Conservation (phyloP, 2,888 invertebrate genomes). For the Eledona agricola region DNA sequence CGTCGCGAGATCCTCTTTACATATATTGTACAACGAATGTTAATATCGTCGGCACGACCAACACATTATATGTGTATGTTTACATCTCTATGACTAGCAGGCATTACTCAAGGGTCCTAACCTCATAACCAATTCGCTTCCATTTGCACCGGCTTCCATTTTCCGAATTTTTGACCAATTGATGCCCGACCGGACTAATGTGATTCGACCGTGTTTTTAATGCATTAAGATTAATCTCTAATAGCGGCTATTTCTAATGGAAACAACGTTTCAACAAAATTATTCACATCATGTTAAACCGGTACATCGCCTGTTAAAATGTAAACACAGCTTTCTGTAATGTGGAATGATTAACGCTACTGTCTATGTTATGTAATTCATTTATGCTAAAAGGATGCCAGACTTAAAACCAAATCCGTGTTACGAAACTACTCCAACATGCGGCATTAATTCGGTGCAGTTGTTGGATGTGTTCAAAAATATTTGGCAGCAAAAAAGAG, state of each 20-base stretch:
- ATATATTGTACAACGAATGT: slow-evolving; percentile 46
- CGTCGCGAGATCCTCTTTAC: slow-evolving; percentile 40
- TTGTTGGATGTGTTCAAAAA: too few species aligned
- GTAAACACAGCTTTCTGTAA: slow-evolving; percentile 16
- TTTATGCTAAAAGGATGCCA: slow-evolving; percentile 33
- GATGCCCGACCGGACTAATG: too few species aligned
- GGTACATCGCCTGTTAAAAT: slow-evolving; percentile 20
- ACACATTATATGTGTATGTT: slow-evolving; percentile 33
- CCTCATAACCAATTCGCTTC: slow-evolving; percentile 12
- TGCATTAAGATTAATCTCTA: slow-evolving; percentile 46
- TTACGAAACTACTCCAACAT: slow-evolving; percentile 26
- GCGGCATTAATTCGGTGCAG: too few species aligned
- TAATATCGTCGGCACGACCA: slow-evolving; percentile 50
- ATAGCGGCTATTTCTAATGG: slow-evolving; percentile 33
- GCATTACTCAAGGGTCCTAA: too few species aligned
- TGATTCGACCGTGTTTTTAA: too few species aligned
- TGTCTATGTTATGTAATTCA: slow-evolving; percentile 27
- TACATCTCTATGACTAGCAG: slow-evolving; percentile 27
- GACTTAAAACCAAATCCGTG: slow-evolving; percentile 36
- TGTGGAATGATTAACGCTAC: slow-evolving; percentile 28
- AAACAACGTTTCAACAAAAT: slow-evolving; percentile 35
- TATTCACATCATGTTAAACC: slow-evolving; percentile 33
- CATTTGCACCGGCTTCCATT: too few species aligned
- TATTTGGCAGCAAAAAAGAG: too few species aligned
- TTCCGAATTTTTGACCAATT: too few species aligned